Conservation (phyloP, 2,113 vertebrate species). For the Amazona guildingii region DNA sequence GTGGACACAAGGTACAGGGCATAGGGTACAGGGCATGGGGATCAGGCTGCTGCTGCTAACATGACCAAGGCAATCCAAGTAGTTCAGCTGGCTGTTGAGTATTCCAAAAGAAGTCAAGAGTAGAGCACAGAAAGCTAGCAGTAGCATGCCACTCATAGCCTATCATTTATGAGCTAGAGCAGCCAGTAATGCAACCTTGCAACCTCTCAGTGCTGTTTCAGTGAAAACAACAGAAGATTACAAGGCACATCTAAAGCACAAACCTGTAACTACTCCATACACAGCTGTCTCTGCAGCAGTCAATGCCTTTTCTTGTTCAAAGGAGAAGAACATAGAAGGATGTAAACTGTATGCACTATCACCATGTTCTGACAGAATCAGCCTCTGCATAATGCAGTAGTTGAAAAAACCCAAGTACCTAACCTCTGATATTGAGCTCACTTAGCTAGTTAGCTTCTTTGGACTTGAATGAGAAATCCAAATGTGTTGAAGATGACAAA, state of each 20-base stretch:
- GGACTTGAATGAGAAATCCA: background rate
- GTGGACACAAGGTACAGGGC: background rate
- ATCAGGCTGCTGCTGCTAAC: background rate
- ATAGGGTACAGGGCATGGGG: background rate
- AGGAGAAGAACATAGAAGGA: background rate
- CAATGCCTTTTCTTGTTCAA: background rate
- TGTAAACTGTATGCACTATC: background rate
- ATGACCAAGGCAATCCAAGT: background rate
- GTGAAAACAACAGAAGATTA: background rate
- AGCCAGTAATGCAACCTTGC: background rate
- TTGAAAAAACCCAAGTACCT: background rate
- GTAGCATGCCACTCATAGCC: background rate
- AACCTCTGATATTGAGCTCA: background rate
- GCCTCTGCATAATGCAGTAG: background rate
- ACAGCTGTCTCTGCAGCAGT: background rate
- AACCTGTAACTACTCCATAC: background rate
- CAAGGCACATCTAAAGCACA: background rate
- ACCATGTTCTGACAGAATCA: background rate
- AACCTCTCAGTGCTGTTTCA: background rate
- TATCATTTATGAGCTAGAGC: background rate
- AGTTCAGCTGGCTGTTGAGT: background rate
- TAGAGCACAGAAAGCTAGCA: background rate
- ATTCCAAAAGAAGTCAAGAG: background rate
- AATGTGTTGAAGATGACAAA: background rate
- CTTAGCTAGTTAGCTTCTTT: background rate